These are phyloP conservation scores for Adineta ricciae DNA, from an alignment of 2,888 invertebrate species.

Conservation along the genomic window DNA sequence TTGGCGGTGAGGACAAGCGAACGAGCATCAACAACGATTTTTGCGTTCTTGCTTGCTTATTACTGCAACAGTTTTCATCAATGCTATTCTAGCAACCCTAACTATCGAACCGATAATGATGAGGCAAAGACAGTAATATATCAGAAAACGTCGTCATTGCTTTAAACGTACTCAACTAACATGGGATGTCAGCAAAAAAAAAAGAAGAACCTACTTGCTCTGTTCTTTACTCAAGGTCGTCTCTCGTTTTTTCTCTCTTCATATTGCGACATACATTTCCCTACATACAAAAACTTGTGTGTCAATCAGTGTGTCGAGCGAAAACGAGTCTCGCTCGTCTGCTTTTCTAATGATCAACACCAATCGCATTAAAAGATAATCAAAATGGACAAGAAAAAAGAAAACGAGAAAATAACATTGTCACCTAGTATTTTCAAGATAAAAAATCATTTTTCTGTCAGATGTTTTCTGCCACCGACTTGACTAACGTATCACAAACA, in stretches of 20 bases:
- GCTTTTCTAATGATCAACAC: neutral
- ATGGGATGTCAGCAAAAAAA: neutral
- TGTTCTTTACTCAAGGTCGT: neutral
- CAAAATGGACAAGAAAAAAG: neutral
- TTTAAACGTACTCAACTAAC: neutral
- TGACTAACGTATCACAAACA: neutral
- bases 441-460: neutral
- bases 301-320: neutral
- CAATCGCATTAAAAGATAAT: neutral
- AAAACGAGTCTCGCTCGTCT: neutral
- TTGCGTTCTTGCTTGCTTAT: neutral
- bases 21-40: conserved; percentile 7
- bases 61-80: neutral
- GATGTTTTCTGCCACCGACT: neutral
- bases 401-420: neutral
- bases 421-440: neutral
- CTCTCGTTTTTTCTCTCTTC: neutral
- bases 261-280: neutral
- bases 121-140: neutral
- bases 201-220: neutral
- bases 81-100: neutral
- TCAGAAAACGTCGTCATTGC: neutral
- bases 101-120: neutral
- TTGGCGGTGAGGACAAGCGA: neutral
- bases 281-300: neutral